These are phyloP conservation scores for Dascyllus trimaculatus DNA, from an alignment of 2,113 vertebrate species.

Conservation along the genomic window DNA sequence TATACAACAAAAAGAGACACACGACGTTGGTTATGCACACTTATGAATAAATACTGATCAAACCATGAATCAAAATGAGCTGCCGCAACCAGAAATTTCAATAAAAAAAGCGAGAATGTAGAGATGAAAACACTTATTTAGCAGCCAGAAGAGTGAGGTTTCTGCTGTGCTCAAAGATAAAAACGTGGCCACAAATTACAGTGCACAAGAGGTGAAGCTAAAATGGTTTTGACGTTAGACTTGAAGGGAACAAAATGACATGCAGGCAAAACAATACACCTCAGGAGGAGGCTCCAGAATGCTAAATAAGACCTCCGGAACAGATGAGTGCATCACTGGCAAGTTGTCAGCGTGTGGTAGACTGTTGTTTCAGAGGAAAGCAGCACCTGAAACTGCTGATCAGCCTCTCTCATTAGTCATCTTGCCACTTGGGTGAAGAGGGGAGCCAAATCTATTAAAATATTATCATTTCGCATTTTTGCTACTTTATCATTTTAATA, in stretches of 20 bases:
- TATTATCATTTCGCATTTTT: conserved; percentile 4
- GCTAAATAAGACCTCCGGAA: background rate
- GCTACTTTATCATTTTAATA: conserved; percentile 12
- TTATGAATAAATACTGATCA: background rate
- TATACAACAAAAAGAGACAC: background rate
- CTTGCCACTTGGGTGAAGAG: background rate
- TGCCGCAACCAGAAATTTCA: too few species aligned
- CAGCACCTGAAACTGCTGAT: conserved; percentile 29
- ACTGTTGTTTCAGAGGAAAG: conserved; percentile 1
- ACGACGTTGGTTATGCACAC: background rate
- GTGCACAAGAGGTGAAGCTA: conserved; percentile 24
- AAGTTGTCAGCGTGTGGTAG: conserved; percentile 1
- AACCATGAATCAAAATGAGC: too few species aligned
- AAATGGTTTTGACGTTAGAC: conserved; percentile 45
- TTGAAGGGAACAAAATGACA: conserved; percentile 38
- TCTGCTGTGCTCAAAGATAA: conserved; percentile 18
- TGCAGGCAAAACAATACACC: conserved; percentile 21
- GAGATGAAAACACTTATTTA: conserved; percentile 23
- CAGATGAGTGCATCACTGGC: conserved; percentile 19
- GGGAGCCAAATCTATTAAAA: conserved; percentile 8
- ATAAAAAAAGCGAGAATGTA: background rate
- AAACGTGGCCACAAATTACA: conserved; percentile 42
- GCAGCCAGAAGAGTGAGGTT: background rate
- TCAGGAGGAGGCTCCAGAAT: background rate
- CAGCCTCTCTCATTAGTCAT: conserved; percentile 14